Evolutionary conservation across 30 jellyfish, hydroid and myxozoan genomes (phyloP), one percentile per base, ranked within the genome.

Genomic region (Aurelia sp.): DNA sequence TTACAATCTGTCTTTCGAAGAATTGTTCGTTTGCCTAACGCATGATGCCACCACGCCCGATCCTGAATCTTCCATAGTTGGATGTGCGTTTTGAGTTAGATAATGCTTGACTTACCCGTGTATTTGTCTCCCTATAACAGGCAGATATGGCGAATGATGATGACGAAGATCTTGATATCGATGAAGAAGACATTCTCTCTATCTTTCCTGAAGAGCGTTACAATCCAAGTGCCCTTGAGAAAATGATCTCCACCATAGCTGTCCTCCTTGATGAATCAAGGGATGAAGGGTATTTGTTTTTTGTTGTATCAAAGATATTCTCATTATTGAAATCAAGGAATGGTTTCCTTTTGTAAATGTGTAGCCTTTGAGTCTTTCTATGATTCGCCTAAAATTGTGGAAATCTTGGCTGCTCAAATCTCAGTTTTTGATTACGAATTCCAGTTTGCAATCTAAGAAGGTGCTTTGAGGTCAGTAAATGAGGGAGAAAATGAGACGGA

Each of bases 201-300:
- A 63, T 94, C 48, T 88, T 89, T 55, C 97, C 95, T 0, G 98
- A 94, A 52, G 98, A 94, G 44, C 85, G 94, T 16, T 94, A 90
- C 89, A 89, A 94, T 79, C 98, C 98, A 20, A 88, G 94, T 94
- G 97, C 97, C 7, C 84, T 94, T 31, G 98, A 94, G 64, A 94
- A 94, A 67, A 88, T 94, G 97, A 89, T 94, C 11, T 95, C 97
- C 48, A 82, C 97, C 19, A 76, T 94, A 8, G 97, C 98, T 24
- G 88, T 89, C 2, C 85, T 94, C 18, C 75, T 94, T 40, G 98
- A 94, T 58, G 96, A 81, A 74, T 82, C 97, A 5, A 82, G 98
- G 68, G 97, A 94, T 35, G 97, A 88, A 30, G 69, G 91, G 98
- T 94, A 82, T 24, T 44, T 8, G 2, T 44, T 44, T 44, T 44